Evolutionary conservation across 1,140 invertebrate genomes (phyloP).

Genomic region (Bursaphelenchus mucronatus): DNA sequence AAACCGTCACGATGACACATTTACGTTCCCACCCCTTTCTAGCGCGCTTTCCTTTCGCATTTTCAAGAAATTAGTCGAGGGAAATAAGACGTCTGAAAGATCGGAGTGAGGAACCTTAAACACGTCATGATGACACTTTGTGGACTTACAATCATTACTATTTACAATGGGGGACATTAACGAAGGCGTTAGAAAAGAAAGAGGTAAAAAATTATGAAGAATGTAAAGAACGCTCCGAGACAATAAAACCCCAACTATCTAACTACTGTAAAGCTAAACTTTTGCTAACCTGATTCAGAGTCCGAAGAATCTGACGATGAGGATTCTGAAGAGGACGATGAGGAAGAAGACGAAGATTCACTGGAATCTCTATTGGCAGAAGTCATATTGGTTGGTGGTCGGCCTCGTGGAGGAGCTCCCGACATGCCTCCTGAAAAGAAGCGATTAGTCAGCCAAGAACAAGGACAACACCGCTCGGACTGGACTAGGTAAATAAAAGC

Average conservation of each 20-base stretch:
- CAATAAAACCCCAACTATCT: background rate
- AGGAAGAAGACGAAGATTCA: conserved; percentile 44
- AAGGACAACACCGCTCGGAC: background rate
- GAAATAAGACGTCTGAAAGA: too few relatives aligned
- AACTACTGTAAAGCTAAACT: conserved; percentile 5
- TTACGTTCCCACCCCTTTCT: too few relatives aligned
- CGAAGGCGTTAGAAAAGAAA: background rate
- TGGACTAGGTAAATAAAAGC: background rate
- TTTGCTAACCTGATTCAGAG: conserved; percentile 50
- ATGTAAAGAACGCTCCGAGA: conserved; percentile 6
- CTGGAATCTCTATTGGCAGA: conserved; percentile 31
- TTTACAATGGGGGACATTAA: background rate
- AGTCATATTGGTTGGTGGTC: conserved; percentile 5
- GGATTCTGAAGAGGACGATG: conserved; percentile 45
- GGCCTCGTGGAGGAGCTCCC: conserved; percentile 14
- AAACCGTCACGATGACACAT: too few relatives aligned
- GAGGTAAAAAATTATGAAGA: conserved; percentile 8
- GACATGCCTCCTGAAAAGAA: conserved; percentile 9
- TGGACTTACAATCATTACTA: conserved; percentile 2
- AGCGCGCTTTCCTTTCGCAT: too few relatives aligned
- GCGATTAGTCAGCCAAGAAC: conserved; percentile 30
- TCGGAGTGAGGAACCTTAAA: background rate
- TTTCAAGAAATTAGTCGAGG: too few relatives aligned
- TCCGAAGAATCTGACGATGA: conserved; percentile 47
- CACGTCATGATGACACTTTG: background rate